These are phyloP conservation scores for Drosophila nigrodunni DNA, from an alignment of 1,140 invertebrate species.

Conservation along the genomic window DNA sequence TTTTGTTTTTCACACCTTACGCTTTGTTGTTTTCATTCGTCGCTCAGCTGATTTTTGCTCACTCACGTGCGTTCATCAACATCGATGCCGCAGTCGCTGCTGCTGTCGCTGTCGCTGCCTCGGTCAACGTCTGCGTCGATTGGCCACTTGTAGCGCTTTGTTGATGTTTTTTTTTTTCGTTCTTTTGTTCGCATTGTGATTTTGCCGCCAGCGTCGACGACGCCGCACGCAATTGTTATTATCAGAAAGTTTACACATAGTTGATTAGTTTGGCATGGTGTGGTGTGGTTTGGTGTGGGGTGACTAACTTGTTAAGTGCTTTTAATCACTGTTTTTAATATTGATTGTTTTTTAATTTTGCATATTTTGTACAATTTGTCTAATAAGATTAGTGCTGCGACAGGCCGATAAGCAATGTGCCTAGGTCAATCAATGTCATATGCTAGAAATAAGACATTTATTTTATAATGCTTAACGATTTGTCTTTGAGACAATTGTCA, in stretches of 20 bases:
- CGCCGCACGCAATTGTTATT: constrained; percentile 47
- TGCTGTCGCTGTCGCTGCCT: background rate
- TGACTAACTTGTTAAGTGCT: constrained; percentile 17
- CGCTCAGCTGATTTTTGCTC: constrained; percentile 52
- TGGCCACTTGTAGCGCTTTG: constrained; percentile 65
- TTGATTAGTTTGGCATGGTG: background rate
- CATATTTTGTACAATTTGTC: constrained; percentile 36
- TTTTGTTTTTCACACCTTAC: constrained; percentile 34
- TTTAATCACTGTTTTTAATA: constrained; percentile 32
- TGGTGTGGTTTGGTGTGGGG: background rate
- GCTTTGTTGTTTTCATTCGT: constrained; percentile 44
- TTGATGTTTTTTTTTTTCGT: background rate
- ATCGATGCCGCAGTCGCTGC: constrained; percentile 18
- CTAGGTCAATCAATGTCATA: constrained; percentile 34
- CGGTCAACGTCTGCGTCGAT: constrained; percentile 27
- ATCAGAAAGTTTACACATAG: background rate
- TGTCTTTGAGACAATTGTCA: background rate
- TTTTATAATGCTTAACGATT: background rate
- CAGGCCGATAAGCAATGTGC: constrained; percentile 34
- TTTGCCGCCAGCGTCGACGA: constrained; percentile 25
- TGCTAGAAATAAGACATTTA: background rate
- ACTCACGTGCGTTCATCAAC: constrained; percentile 49
- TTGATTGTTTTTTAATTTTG: constrained; percentile 52
- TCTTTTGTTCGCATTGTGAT: constrained; percentile 12
- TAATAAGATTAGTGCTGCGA: constrained; percentile 33